Base-by-base conservation (phyloP, 2,888 invertebrate genomes). In the Temnothorax rugatulus region DNA sequence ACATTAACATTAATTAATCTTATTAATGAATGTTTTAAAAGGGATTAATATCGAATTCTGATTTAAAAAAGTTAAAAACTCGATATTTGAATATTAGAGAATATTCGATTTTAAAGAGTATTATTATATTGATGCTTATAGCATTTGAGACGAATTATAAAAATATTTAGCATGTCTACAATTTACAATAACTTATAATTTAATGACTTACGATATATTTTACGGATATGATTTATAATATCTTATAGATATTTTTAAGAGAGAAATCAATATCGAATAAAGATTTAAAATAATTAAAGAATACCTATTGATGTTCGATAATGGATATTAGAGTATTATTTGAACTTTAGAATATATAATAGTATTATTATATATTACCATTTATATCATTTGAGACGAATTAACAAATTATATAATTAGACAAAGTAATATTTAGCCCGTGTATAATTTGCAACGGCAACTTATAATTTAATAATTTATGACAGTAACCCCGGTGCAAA, bases 1-100 rank as follows among this genome's bases (percentile, higher is more conserved):
- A 29, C 18, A 11, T 59, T 34, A 34, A 34, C 4, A 18, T 50
- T 47, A 47, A 38, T 71, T n/a, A 29, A 47, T n/a, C 7, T 66
- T 66, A 38, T 71, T n/a, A 29, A 29, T n/a, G n/a, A 69, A 34
- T 15, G 2, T 34, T 69, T 54, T 38, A 38, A 41, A 4, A 73
- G 4, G 18, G 41, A 54, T 73, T 7, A 38, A 38, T 34, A 38
- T 52, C 11, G 5, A 18, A 13, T 54, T 13, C 21, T 34, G n/a
- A 66, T 18, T 47, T 25, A 15, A 68, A 68, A 29, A 25, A 18
- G 1, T 15, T n/a, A 71, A 4, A 15, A 38, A 8, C 41, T 18
- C 13, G 15, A 38, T 29, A 44, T 61, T 15, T 74, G n/a, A 74
- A 61, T 25, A 57, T 73, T 13, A 44, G 18, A 74, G 13, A 76